A percentile compares a stretch with the other conserved stretches of the same genome.
Evolutionary conservation across 2,888 invertebrate species (phyloP).

Genomic region (Caenorhabditis imperialis): DNA sequence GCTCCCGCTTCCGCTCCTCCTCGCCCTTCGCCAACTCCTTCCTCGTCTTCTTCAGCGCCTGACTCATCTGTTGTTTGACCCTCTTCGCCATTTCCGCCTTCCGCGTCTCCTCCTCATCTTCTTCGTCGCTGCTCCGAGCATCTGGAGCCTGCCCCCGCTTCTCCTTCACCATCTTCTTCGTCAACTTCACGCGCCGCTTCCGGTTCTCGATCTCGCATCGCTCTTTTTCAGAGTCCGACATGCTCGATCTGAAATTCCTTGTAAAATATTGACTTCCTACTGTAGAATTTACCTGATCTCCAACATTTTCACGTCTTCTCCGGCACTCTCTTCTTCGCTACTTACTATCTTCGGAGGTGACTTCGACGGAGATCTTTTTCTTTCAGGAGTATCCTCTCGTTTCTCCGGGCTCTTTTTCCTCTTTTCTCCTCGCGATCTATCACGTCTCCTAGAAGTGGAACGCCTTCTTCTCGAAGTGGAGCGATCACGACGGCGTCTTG

Average conservation of each 20-base stretch:
- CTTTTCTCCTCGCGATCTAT: constrained; percentile 22
- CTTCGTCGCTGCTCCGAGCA: constrained; percentile 49
- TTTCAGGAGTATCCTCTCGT: background rate
- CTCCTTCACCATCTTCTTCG: constrained; percentile 67
- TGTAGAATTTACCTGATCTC: constrained; percentile 48
- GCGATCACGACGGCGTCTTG: constrained; percentile 9
- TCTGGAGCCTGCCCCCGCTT: constrained; percentile 11
- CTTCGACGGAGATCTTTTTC: constrained; percentile 14
- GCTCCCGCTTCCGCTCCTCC: constrained; percentile 60
- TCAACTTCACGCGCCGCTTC: constrained; percentile 70
- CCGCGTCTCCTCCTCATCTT: constrained; percentile 56
- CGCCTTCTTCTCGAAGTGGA: constrained; percentile 10
- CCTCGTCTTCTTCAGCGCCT: constrained; percentile 67
- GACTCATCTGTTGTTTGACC: constrained; percentile 67
- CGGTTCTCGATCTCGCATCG: constrained; percentile 74
- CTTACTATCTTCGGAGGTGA: constrained; percentile 29
- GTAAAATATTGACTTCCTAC: too few species aligned
- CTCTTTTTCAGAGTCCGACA: constrained; percentile 77
- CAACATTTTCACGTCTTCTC: constrained; percentile 50
- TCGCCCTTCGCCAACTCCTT: constrained; percentile 69
- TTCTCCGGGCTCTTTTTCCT: constrained; percentile 3
- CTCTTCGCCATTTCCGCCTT: constrained; percentile 60
- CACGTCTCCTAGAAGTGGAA: constrained; percentile 26
- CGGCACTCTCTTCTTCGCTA: constrained; percentile 28
- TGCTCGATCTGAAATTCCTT: constrained; percentile 71